These are phyloP conservation scores for Hexactinellida sp. DNA, from an alignment of 37 sponge, comb jelly and placozoan genomes.

Conservation along the genomic window DNA sequence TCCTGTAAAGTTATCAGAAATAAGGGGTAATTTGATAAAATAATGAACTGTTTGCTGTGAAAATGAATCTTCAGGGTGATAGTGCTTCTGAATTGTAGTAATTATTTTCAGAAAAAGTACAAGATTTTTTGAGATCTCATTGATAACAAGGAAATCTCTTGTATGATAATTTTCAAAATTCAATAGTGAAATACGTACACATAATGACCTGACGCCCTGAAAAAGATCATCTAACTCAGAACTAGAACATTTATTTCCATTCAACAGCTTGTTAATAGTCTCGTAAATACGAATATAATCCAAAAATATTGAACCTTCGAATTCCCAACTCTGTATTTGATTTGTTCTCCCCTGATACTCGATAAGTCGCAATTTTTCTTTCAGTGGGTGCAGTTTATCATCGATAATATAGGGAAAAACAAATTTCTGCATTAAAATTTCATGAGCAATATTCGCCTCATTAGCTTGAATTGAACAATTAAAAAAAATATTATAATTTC, in stretches of 20 bases:
- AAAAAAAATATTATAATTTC: background rate
- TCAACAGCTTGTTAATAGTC: background rate
- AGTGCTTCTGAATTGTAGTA: background rate
- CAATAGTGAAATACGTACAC: background rate
- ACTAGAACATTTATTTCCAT: background rate
- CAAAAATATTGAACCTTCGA: background rate
- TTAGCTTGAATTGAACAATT: background rate
- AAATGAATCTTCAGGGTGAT: background rate
- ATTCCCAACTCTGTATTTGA: background rate
- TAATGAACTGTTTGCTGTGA: background rate
- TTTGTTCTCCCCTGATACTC: background rate
- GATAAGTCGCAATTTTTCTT: background rate
- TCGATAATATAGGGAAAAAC: background rate
- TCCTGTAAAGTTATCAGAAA: background rate
- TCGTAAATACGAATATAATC: background rate
- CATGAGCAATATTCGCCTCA: background rate
- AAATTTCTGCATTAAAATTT: background rate
- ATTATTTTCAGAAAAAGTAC: background rate
- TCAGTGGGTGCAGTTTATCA: background rate
- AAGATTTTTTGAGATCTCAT: slow-evolving; percentile 1
- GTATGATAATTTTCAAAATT: background rate
- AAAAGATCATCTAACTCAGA: background rate
- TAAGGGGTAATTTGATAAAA: background rate
- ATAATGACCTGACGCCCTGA: background rate
- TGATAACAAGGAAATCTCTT: background rate